Conservation (phyloP, 2,797 vertebrate genomes). For the Scleropages formosus region DNA sequence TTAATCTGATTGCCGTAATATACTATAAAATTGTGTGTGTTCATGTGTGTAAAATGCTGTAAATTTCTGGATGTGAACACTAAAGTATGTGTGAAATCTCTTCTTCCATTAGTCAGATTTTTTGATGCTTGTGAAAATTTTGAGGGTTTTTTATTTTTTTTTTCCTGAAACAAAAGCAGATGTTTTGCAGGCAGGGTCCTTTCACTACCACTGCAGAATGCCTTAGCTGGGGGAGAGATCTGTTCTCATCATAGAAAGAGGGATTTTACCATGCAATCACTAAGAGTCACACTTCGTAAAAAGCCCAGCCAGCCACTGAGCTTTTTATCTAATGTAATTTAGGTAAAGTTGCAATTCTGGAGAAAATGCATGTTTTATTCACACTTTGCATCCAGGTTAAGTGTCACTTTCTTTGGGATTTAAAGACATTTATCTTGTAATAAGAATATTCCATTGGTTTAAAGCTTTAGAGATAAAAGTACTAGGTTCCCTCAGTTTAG, state of each 20-base stretch:
- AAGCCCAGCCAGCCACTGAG: background rate
- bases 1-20: too few species aligned
- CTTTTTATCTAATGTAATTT: background rate
- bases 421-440: slow-evolving; percentile 9
- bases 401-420: background rate
- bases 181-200: background rate
- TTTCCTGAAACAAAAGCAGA: background rate
- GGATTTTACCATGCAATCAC: too few species aligned
- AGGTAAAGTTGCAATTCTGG: background rate
- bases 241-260: background rate
- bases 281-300: background rate
- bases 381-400: background rate
- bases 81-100: slow-evolving; percentile 1
- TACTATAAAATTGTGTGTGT: too few species aligned
- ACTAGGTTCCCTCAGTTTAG: too few species aligned
- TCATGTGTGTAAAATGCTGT: too few species aligned
- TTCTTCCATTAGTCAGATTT: background rate
- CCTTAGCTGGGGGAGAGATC: too few species aligned
- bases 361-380: too few species aligned
- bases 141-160: background rate
- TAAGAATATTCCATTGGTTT: background rate
- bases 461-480: too few species aligned
- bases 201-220: too few species aligned
- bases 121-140: background rate
- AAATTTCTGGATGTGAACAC: too few species aligned